These are phyloP conservation scores for Sisor rabdophorus DNA, from an alignment of 2,113 vertebrate species.

Conservation along the genomic window DNA sequence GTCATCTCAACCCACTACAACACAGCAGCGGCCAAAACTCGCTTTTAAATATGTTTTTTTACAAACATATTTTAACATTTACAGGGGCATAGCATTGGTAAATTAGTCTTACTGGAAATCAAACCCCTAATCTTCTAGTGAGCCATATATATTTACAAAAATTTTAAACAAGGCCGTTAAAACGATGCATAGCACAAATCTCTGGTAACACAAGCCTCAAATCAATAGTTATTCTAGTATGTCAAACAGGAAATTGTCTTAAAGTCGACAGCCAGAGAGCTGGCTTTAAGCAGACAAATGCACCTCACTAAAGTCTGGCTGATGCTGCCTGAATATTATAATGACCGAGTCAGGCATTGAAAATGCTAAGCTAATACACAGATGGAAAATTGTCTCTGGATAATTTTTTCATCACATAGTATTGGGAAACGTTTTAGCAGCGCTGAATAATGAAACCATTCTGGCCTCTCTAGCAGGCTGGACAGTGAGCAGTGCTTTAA, in stretches of 20 bases:
- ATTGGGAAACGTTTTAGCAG: slow-evolving; percentile 46
- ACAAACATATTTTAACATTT: too few relatives aligned
- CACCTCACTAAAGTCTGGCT: slow-evolving; percentile 35
- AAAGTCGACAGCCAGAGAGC: slow-evolving; percentile 39
- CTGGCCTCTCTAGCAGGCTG: slow-evolving; percentile 27
- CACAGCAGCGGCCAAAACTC: too few relatives aligned
- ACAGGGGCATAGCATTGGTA: too few relatives aligned
- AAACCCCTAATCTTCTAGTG: too few relatives aligned
- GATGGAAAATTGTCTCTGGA: slow-evolving; percentile 42
- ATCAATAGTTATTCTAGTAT: slow-evolving; percentile 46
- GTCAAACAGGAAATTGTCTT: slow-evolving; percentile 53
- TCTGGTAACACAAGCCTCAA: slow-evolving; percentile 48
- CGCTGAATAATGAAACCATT: slow-evolving; percentile 48
- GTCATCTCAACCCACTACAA: too few relatives aligned
- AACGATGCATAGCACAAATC: slow-evolving; percentile 43
- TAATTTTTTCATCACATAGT: slow-evolving; percentile 47
- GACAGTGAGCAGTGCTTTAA: slow-evolving; percentile 21
- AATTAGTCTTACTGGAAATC: too few relatives aligned
- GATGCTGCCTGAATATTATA: slow-evolving; percentile 32
- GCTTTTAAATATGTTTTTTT: too few relatives aligned
- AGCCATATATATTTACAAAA: slow-evolving; percentile 40
- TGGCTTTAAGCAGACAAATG: slow-evolving; percentile 37
- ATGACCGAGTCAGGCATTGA: slow-evolving; percentile 32
- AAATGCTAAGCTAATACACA: slow-evolving; percentile 42
- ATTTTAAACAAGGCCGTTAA: slow-evolving; percentile 33